Conservation (phyloP, 37 sponge, comb jelly and placozoan species). For the Chondrilla cf. caribensis region DNA sequence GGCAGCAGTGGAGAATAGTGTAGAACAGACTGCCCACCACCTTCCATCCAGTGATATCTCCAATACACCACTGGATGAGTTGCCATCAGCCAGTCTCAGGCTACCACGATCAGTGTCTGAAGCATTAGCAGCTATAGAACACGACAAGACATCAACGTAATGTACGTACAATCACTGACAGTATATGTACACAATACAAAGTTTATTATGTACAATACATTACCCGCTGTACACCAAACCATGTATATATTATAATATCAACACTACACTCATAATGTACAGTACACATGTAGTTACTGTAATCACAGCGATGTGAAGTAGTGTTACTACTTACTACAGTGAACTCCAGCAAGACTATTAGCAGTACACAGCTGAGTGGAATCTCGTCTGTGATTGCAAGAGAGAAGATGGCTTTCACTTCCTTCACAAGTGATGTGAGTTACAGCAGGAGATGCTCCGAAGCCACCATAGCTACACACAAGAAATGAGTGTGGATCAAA, state of each 20-base stretch:
- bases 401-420: not conserved
- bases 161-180: too few species aligned
- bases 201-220: too few species aligned
- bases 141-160: too few species aligned
- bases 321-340: not conserved
- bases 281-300: not conserved
- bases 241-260: not conserved
- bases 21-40: not conserved
- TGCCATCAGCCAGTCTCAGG: conserved; percentile 15
- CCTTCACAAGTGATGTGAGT: not conserved
- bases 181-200: too few species aligned
- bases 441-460: not conserved
- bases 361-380: not conserved
- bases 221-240: too few species aligned
- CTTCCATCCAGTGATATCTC: not conserved
- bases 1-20: not conserved
- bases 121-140: not conserved
- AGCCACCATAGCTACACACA: too few species aligned
- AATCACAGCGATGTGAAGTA: not conserved
- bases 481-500: too few species aligned
- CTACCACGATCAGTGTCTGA: not conserved
- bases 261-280: not conserved
- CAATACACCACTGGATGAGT: conserved; percentile 2
- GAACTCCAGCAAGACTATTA: not conserved
- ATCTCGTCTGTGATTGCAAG: not conserved